These are phyloP conservation scores for Ceratoteleas bidentatus DNA, from an alignment of 1,140 invertebrate genomes.

Conservation along the genomic window DNA sequence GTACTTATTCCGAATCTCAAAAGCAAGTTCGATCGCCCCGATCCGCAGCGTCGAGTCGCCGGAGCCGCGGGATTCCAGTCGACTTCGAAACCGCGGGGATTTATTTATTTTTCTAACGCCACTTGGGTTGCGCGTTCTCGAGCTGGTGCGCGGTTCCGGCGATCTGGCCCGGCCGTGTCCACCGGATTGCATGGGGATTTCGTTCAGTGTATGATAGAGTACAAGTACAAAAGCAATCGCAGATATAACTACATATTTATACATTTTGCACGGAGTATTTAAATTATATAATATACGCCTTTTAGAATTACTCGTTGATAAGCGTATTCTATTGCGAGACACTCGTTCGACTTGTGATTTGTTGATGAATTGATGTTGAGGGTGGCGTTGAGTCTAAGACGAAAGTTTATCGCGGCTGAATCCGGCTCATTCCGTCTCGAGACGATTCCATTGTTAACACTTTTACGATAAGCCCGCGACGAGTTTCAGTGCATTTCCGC, in stretches of 20 bases:
- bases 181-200: conserved; percentile 3
- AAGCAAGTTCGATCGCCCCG: conserved; percentile 9
- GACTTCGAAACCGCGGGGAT: conserved; percentile 6
- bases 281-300: conserved; percentile 73
- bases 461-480: too few species aligned
- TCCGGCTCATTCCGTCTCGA: not conserved
- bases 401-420: conserved; percentile 10
- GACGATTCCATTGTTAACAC: not conserved
- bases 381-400: conserved; percentile 19
- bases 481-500: too few species aligned
- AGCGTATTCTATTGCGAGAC: conserved; percentile 28
- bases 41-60: conserved; percentile 14
- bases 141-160: not conserved
- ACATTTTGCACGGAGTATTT: conserved; percentile 72
- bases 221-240: conserved; percentile 78
- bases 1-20: conserved; percentile 53
- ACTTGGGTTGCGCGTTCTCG: not conserved
- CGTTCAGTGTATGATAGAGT: conserved; percentile 54
- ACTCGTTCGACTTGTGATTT: conserved; percentile 23
- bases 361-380: conserved; percentile 18
- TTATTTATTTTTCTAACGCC: conserved; percentile 36
- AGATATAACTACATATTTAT: conserved; percentile 77
- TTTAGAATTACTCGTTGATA: conserved; percentile 68
- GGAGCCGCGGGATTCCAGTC: not conserved
- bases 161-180: not conserved